phyloP scores from a whole-genome alignment of 92 coral and sea anemone genomes.

The Porites rus region DNA sequence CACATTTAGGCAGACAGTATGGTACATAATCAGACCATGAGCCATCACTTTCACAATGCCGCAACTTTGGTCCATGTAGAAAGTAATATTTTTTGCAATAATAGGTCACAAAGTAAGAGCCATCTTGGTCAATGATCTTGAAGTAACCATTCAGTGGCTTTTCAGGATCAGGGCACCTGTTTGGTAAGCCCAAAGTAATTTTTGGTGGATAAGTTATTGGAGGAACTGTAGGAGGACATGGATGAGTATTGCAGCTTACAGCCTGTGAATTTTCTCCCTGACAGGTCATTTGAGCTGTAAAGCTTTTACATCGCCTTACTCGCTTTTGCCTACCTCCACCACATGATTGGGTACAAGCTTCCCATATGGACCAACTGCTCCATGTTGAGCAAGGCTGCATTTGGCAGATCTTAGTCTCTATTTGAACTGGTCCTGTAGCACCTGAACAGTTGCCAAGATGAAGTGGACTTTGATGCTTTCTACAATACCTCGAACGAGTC shows the following conservation, averaged over 20 bases:
- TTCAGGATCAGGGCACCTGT: slow-evolving; percentile 85
- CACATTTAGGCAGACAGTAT: slow-evolving; percentile 81
- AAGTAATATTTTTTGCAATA: slow-evolving; percentile 73
- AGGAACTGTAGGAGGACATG: slow-evolving; percentile 67
- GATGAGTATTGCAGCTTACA: slow-evolving; percentile 59
- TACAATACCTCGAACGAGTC: slow-evolving; percentile 88
- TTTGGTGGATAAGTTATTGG: slow-evolving; percentile 66
- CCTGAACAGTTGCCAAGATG: slow-evolving; percentile 61
- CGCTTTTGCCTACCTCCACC: slow-evolving; percentile 74
- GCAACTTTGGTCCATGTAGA: slow-evolving; percentile 79
- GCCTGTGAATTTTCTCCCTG: slow-evolving; percentile 72
- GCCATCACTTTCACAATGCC: slow-evolving; percentile 85
- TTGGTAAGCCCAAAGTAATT: slow-evolving; percentile 65
- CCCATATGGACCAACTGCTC: slow-evolving; percentile 93
- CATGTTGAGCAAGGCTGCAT: slow-evolving; percentile 84
- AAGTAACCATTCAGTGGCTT: slow-evolving; percentile 79
- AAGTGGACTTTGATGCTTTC: slow-evolving; percentile 34
- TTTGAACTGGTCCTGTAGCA: slow-evolving; percentile 66
- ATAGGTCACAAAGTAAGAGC: slow-evolving; percentile 75
- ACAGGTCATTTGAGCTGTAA: slow-evolving; percentile 76
- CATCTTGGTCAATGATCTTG: slow-evolving; percentile 77
- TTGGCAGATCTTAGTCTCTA: slow-evolving; percentile 64
- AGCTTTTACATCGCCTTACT: slow-evolving; percentile 77
- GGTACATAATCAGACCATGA: slow-evolving; percentile 91
- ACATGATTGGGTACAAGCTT: slow-evolving; percentile 84